Percentiles rank a stretch among this genome's conserved stretches.
Evolutionary conservation across 2,797 vertebrate genomes (phyloP).

Genomic region (Poecilia velifera): DNA sequence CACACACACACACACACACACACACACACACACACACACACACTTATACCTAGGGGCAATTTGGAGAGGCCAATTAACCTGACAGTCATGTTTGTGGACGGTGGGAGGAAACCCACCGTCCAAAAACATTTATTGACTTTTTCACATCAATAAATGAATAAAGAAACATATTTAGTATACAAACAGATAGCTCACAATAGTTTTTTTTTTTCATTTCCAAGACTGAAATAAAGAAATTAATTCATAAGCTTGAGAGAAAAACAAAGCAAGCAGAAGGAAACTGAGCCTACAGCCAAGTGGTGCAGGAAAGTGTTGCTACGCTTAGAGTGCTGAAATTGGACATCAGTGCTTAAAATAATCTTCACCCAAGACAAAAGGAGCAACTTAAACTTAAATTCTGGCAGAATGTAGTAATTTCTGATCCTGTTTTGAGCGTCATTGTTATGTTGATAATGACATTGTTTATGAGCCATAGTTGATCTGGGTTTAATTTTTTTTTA

Average conservation of each 20-base stretch:
- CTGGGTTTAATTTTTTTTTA: neutral
- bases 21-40: too few species aligned
- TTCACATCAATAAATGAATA: neutral
- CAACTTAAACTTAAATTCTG: too few species aligned
- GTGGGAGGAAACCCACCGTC: too few species aligned
- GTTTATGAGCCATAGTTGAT: too few species aligned
- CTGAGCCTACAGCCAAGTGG: neutral
- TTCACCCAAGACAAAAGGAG: neutral
- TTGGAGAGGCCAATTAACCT: too few species aligned
- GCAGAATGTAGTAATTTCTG: neutral
- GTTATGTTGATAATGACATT: too few species aligned
- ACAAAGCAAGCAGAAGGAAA: neutral
- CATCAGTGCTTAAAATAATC: neutral
- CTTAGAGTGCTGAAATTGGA: neutral
- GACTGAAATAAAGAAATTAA: neutral
- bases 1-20: too few species aligned
- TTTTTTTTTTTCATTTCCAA: neutral
- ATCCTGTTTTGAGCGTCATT: neutral
- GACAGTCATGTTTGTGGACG: too few species aligned
- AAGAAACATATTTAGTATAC: neutral
- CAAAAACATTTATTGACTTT: too few species aligned
- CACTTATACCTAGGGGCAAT: too few species aligned
- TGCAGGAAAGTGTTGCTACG: neutral
- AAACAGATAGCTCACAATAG: neutral
- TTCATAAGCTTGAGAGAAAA: neutral